Base-by-base conservation (phyloP, 1,140 invertebrate genomes). In the Drosophila pruinosa region DNA sequence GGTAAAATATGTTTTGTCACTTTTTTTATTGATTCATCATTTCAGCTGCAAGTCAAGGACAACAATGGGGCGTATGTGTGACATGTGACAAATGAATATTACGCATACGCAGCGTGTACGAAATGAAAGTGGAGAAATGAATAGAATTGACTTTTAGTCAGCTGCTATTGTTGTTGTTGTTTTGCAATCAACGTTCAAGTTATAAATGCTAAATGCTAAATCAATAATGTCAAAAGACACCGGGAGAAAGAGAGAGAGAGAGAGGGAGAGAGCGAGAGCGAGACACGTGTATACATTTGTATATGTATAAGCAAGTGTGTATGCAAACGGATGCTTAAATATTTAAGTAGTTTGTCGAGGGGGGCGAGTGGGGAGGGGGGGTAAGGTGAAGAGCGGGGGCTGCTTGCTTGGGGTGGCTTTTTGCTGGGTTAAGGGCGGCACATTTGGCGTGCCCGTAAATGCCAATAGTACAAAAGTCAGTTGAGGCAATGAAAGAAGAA, bases 131-230 rank as follows among this genome's bases (percentile, higher is more conserved):
- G 14, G 12, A 15, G 19, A 17, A 28, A 17, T 14, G 15, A 4
- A 36, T 10, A 41, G 28, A 26, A 52, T 22, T 41, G 36, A 28
- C 50, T 39, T 39, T 24, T 8, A 34, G 19, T 19, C 3, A 24
- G 6, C 3, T 24, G 22, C n/a, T 52, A 6, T 31, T 41, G 47
- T 7, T 41, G 45, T 19, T 41, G 15, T 5, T 58, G 39, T 45
- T 31, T 36, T 26, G 64, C 22, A 52, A 62, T 61, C 57, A 69
- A 69, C 65, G 34, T 70, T 70, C 58, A 53, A 38, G 38, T 47
- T 61, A 70, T 70, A 54, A 65, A 65, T 58, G 53, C 45, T 65
- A 75, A 75, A 71, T 75, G 59, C 59, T 52, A 75, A 75, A 75
- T 75, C 72, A 75, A 75, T 75, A 72, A 75, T 75, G 59, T 61